Evolutionary conservation across 2,113 vertebrate genomes (phyloP), one percentile per base, ranked within the genome.

Genomic region (Maccullochella peelii): DNA sequence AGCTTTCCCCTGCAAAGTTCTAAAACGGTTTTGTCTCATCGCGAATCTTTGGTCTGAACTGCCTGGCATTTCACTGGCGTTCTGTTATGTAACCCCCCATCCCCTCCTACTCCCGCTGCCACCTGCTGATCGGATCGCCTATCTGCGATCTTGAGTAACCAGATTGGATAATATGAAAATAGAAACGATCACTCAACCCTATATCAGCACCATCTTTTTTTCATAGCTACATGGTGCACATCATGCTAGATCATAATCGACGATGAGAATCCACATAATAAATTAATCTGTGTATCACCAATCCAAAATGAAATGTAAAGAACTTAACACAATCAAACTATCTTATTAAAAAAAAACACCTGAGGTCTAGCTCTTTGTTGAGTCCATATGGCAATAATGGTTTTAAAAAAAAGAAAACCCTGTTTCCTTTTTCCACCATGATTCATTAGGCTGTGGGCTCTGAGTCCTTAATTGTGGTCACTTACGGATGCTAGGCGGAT

Each of bases 401-500:
- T 11, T 10, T 25, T 12, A 23, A 40, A 10, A 65, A n/a, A 47
- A 30, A 0, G n/a, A 5, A 27, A 57, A 9, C 2, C 10, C 14
- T 67, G 38, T n/a, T 54, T 61, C 4, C 3, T 50, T 18, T 49
- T 47, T 25, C 15, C 47, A 63, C 14, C 15, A 6, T 21, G 27
- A 33, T 33, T 38, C 38, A 12, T 73, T 5, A 1, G 1, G 36
- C 73, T 70, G 40, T 9, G 16, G 27, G 62, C 59, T 47, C 8
- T 50, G 38, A 76, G 23, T 55, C 65, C 27, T 23, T 75, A 70
- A 74, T 36, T 67, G 59, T 73, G 59, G 36, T 47, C 69, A 15
- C 40, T 70, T 36, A 67, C 27, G 6, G 8, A 63, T 65, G 40
- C 49, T 18, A 20, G 54, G 10, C 3, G 49, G 73, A 36, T 20